These are phyloP conservation scores for Colius striatus DNA, from an alignment of 2,113 vertebrate genomes.

Conservation along the genomic window DNA sequence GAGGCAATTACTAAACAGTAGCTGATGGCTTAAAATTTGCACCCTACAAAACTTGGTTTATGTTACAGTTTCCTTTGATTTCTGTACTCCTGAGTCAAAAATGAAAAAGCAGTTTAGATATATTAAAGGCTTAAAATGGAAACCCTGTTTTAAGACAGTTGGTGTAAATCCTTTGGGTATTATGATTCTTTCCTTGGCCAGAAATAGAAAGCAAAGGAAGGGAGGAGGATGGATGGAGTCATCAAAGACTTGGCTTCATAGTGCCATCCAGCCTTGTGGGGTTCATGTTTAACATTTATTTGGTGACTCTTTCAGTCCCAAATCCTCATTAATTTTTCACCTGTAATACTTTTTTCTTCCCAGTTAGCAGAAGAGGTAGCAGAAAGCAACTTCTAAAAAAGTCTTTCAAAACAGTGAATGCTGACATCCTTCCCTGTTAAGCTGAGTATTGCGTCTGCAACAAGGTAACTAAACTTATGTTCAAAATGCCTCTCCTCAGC, in stretches of 20 bases:
- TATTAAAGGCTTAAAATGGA: not conserved
- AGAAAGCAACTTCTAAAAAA: not conserved
- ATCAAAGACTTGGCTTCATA: fast-evolving
- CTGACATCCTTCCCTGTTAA: not conserved
- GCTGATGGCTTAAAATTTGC: not conserved
- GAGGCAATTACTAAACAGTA: not conserved
- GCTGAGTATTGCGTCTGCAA: not conserved
- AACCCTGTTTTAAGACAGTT: not conserved
- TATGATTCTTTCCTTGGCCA: not conserved
- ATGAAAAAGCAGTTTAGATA: not conserved
- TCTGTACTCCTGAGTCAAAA: not conserved
- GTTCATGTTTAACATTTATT: not conserved
- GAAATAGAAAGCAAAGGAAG: not conserved
- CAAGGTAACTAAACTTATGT: not conserved
- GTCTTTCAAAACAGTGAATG: not conserved
- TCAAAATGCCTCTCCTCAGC: not conserved
- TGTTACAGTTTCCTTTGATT: not conserved
- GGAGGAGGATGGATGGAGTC: not conserved
- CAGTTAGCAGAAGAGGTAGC: not conserved
- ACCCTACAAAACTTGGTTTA: not conserved
- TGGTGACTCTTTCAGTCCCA: not conserved
- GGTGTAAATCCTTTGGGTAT: not conserved
- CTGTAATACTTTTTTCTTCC: not conserved
- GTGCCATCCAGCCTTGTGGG: not conserved
- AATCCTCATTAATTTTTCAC: not conserved